Evolutionary conservation across 1,140 invertebrate species (phyloP).

Genomic region (Ericerus pela): DNA sequence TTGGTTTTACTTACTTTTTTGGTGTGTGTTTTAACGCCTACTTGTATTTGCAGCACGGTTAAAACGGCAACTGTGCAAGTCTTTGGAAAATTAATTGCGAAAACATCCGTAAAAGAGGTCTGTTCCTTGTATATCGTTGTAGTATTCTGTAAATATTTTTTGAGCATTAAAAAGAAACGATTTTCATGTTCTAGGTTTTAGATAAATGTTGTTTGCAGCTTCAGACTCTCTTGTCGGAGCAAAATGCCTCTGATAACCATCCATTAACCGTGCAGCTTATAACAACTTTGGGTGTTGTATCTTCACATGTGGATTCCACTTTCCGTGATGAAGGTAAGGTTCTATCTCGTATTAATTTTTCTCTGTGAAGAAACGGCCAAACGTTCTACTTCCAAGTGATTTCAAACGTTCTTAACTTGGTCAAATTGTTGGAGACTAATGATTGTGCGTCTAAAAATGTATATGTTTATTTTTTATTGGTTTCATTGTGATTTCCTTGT

Average conservation of each 20-base stretch:
- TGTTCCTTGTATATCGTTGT: background rate
- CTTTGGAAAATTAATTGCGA: constrained; percentile 46
- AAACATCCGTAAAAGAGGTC: constrained; percentile 37
- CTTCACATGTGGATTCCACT: constrained; percentile 35
- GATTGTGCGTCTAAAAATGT: no score
- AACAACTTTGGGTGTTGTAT: constrained; percentile 36
- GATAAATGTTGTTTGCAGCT: constrained; percentile 56
- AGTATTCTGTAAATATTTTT: constrained; percentile 24
- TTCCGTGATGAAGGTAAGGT: constrained; percentile 40
- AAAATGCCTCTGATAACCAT: constrained; percentile 33
- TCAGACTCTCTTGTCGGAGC: constrained; percentile 45
- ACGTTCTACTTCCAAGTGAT: no score
- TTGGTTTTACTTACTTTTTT: constrained; percentile 3
- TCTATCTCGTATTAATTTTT: no score
- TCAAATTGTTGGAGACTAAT: no score
- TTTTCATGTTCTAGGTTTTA: constrained; percentile 35
- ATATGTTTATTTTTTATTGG: no score
- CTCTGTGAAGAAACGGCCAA: no score
- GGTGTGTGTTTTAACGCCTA: constrained; percentile 16
- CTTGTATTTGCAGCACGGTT: constrained; percentile 38
- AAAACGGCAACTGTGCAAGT: constrained; percentile 46
- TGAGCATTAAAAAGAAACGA: constrained; percentile 36
- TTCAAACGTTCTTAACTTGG: no score
- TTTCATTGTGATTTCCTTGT: no score
- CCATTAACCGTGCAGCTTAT: constrained; percentile 35